These are phyloP conservation scores for Istiophorus platypterus DNA, from an alignment of 2,113 vertebrate species.

Conservation along the genomic window DNA sequence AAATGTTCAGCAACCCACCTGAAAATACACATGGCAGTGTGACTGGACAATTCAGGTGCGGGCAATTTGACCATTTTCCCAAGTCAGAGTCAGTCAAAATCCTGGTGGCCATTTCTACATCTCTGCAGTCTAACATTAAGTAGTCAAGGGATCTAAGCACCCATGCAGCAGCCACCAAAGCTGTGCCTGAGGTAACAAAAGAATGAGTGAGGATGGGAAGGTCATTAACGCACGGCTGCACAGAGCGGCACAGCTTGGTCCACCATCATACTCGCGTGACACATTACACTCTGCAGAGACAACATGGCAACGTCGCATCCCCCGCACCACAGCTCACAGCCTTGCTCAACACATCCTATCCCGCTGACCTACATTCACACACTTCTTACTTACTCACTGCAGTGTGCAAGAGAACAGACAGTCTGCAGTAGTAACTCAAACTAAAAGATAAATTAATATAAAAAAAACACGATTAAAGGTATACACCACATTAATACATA, in stretches of 20 bases:
- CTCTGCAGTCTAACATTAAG: not conserved
- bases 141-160: not conserved
- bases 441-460: too few relatives aligned
- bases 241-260: not conserved
- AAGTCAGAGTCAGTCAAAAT: not conserved
- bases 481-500: not conserved
- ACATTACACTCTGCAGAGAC: constrained; percentile 40
- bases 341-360: constrained; percentile 34
- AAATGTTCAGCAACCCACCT: constrained; percentile 94
- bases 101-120: not conserved
- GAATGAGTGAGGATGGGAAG: constrained; percentile 20
- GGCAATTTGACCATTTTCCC: not conserved
- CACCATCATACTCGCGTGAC: constrained; percentile 20
- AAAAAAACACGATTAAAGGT: not conserved
- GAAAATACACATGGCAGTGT: constrained; percentile 40
- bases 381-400: constrained; percentile 38
- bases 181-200: not conserved
- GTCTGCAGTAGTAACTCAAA: constrained; percentile 7
- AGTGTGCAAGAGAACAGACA: constrained; percentile 8
- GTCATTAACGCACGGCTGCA: constrained; percentile 44
- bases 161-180: not conserved
- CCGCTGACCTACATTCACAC: constrained; percentile 69
- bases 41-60: not conserved
- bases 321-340: constrained; percentile 13
- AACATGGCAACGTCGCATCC: not conserved